These are phyloP conservation scores for Stichopus horrens DNA, from an alignment of 53 echinoderm and acorn worm species.

Conservation along the genomic window DNA sequence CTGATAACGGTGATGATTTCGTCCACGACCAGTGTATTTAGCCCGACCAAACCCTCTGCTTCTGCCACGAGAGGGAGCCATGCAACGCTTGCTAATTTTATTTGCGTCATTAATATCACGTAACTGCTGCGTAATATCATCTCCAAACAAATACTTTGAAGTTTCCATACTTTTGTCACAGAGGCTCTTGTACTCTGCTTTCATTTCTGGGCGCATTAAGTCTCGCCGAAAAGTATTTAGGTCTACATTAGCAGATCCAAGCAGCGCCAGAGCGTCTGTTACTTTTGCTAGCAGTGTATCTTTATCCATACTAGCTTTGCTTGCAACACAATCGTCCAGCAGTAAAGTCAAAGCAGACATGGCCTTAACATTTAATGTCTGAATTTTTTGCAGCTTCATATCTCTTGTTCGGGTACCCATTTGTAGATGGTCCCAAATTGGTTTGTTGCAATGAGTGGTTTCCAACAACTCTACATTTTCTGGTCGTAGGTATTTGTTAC, in stretches of 20 bases:
- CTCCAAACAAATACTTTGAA: neutral
- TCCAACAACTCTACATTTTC: too few relatives aligned
- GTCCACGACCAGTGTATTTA: neutral
- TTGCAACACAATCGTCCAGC: neutral
- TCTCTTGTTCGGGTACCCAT: neutral
- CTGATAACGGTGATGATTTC: constrained; percentile 4
- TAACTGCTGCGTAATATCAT: neutral
- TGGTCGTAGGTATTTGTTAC: too few relatives aligned
- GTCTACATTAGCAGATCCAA: neutral
- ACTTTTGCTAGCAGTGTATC: neutral
- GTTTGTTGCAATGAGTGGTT: neutral
- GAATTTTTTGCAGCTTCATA: neutral
- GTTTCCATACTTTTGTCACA: neutral
- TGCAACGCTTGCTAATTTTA: neutral
- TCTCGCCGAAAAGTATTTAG: neutral
- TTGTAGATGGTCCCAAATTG: neutral
- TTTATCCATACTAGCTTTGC: neutral
- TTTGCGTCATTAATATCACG: neutral
- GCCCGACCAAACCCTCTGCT: neutral
- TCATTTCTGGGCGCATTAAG: neutral
- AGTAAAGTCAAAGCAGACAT: neutral
- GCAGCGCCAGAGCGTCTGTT: neutral
- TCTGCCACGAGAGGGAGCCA: neutral
- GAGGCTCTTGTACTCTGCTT: neutral
- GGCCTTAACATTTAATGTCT: neutral